Evolutionary conservation across 1,140 invertebrate genomes (phyloP), one percentile per base, ranked within the genome.

Genomic region (Bicyclus anynana): DNA sequence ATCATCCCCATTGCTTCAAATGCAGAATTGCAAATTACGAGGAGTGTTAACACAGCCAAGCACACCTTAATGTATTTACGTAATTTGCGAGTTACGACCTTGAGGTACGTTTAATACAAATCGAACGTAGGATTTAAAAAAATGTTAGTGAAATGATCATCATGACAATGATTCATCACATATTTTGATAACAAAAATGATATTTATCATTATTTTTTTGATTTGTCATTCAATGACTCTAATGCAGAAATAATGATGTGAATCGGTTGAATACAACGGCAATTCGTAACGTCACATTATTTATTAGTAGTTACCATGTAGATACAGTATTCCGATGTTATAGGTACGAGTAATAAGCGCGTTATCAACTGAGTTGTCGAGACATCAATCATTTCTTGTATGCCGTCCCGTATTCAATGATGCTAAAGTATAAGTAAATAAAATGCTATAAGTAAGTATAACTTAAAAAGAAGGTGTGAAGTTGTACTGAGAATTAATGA

Each of bases 21-120:
- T 46, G 17, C 20, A 13, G 26, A 50, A 18, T 53, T 53, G 53
- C 40, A 59, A 56, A 67, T 62, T 67, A 50, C 65, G 59, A 72
- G 58, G 61, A 66, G 66, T 72, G 65, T 60, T 23, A 2, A 23
- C 3, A 23, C 7, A 23, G 23, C 23, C 74, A 74, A 47, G 56
- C 57, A 62, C 35, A 53, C 49, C 48, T 46, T 17, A 29, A 14
- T 35, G 59, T 35, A 79, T 80, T 80, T 80, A 74, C 80, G 79
- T 80, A 80, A 76, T 79, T 79, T 61, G 70, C 69, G 62, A 64
- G 46, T 69, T 33, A 10, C 13, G 37, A 64, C 74, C 77, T 79
- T 77, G 68, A 71, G 44, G 47, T 44, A 48, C 57, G 50, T 49
- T 62, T 54, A 53, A 23, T 49, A 20, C 40, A 59, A 71, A 61